These are phyloP conservation scores for Hetaerina titia DNA, from an alignment of 2,888 invertebrate species.

Conservation along the genomic window DNA sequence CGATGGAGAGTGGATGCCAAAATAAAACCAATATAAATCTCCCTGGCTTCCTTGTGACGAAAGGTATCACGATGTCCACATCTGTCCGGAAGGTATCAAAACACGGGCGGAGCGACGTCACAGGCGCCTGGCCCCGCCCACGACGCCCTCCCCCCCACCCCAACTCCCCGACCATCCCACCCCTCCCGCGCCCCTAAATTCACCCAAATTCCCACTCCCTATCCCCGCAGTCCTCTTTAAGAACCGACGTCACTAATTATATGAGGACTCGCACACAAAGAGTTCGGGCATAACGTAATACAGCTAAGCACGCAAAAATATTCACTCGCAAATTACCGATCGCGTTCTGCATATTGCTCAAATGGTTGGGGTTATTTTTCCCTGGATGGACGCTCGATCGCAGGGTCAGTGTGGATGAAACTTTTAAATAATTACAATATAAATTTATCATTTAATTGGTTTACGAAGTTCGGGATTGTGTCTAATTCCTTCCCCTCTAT, in stretches of 20 bases:
- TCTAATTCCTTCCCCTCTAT: no score
- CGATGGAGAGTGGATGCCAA: background rate
- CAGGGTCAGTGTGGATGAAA: no score
- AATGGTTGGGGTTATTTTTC: no score
- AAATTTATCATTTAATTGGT: no score
- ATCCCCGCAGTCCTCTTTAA: background rate
- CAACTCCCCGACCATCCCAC: background rate
- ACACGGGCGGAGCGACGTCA: background rate
- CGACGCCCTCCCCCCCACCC: background rate
- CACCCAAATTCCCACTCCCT: background rate
- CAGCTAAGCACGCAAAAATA: no score
- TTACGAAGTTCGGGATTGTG: no score
- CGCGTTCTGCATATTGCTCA: no score
- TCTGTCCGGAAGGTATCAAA: background rate
- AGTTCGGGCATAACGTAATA: no score
- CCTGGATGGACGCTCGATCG: no score
- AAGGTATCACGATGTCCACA: background rate
- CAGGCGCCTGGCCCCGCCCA: constrained; percentile 1
- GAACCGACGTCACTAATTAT: background rate
- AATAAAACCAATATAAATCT: background rate
- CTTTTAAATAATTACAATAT: no score
- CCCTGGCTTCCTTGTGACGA: background rate
- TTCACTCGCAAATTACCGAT: no score
- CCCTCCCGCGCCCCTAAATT: no score
- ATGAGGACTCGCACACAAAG: background rate